Base-by-base conservation (phyloP, 2,888 invertebrate species). In the Drosophila multiciliata region DNA sequence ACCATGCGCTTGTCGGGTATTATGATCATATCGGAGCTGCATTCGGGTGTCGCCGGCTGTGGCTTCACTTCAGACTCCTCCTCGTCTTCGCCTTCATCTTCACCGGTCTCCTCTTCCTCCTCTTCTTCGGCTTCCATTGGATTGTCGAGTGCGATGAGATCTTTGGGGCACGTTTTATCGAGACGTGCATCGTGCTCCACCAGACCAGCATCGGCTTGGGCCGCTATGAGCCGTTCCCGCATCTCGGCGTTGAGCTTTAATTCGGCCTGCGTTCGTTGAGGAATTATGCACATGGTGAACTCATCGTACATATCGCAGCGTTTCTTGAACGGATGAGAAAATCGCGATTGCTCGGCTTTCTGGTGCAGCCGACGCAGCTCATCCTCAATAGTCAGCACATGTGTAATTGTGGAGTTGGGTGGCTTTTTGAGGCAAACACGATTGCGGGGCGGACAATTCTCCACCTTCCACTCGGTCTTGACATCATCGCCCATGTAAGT, bases 351-450 rank as follows among this genome's bases (percentile, higher is more conserved):
- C 35, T 87, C 82, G 0, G 90, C 75, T 60, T 84, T 89, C 32
- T 87, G 80, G 57, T 92, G 89, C 6, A 91, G 63, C 11, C 87
- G 84, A 0, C 89, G 84, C 29, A 91, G 70, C 58, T 91, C 91
- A 76, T 91, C 92, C 63, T 91, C 91, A 36, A 92, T 84, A 29
- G 92, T 92, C 20, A 91, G 59, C 0, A 91, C 89, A 48, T 91
- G 90, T 0, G 88, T 76, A 15, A 90, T 80, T 1, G 85, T 86
- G 0, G 87, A 83, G 35, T 83, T 90, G 6, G 72, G 71, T 0
- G 89, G 81, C 26, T 70, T 75, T 17, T 73, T 76, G 0, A 45
- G 50, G 55, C 91, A 92, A 3, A 78, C 69, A 0, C 89, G 87
- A 0, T 87, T 81, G 7, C 85, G 81, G 0, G 77, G 66, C 17